These are phyloP conservation scores for Esox lucius DNA, from an alignment of 2,797 vertebrate species.

Conservation along the genomic window DNA sequence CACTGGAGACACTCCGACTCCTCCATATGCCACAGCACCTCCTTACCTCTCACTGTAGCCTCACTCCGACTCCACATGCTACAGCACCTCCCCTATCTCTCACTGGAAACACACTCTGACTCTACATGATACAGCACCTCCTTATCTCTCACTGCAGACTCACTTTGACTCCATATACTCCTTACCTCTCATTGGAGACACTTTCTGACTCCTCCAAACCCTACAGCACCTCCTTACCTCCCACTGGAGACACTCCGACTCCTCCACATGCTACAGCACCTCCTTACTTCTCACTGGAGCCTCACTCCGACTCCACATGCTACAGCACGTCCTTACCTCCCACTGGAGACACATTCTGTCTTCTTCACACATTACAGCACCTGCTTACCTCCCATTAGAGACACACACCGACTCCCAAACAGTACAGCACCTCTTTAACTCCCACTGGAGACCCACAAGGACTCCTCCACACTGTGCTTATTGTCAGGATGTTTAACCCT, in stretches of 20 bases:
- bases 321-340: conserved; percentile 3
- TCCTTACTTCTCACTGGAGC: too few species aligned
- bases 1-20: conserved; percentile 41
- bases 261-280: too few species aligned
- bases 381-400: conserved; percentile 7
- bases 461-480: too few species aligned
- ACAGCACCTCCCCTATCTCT: background rate
- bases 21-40: conserved; percentile 43
- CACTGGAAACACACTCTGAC: background rate
- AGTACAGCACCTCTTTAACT: background rate
- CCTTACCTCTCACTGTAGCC: conserved; percentile 46
- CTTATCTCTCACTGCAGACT: background rate
- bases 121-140: background rate
- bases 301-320: conserved; percentile 57
- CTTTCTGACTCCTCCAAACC: too few species aligned
- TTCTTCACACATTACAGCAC: conserved; percentile 48
- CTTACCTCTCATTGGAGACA: too few species aligned
- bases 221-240: too few species aligned
- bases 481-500: too few species aligned
- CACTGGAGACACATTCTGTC: conserved; percentile 56
- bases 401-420: background rate
- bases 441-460: background rate
- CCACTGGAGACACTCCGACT: too few species aligned
- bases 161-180: background rate
- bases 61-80: conserved; percentile 59